Evolutionary conservation across 2,888 invertebrate species (phyloP).

Genomic region (Dasypogon diadema): DNA sequence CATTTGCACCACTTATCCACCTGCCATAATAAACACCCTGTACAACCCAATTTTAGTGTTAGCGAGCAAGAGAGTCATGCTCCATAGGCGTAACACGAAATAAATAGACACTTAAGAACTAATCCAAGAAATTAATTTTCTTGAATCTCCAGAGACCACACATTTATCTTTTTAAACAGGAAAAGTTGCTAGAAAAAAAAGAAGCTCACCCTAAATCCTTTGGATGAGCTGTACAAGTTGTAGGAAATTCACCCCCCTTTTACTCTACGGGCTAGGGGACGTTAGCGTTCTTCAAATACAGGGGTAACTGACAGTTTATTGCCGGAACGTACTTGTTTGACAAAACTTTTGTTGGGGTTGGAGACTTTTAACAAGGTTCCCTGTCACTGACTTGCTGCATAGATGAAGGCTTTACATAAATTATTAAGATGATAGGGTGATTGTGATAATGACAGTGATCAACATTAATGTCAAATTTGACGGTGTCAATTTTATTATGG

Average conservation of each 20-base stretch:
- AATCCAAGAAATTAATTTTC: constrained; percentile 58
- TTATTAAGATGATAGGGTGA: constrained; percentile 36
- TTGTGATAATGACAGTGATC: constrained; percentile 16
- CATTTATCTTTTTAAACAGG: constrained; percentile 53
- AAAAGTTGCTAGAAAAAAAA: constrained; percentile 13
- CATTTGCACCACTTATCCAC: constrained; percentile 55
- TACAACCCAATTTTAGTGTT: constrained; percentile 37
- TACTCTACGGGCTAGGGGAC: background rate
- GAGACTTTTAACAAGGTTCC: background rate
- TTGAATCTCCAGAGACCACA: constrained; percentile 56
- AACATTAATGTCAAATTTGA: constrained; percentile 15
- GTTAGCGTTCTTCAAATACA: background rate
- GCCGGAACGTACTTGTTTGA: background rate
- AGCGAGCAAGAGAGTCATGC: constrained; percentile 18
- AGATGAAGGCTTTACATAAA: constrained; percentile 34
- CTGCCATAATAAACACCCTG: constrained; percentile 52
- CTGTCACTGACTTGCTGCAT: constrained; percentile 1
- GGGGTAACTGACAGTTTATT: background rate
- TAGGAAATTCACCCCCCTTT: background rate
- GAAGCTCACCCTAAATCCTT: background rate
- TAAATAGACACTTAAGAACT: constrained; percentile 57
- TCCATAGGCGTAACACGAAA: constrained; percentile 55
- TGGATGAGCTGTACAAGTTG: background rate
- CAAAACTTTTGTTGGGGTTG: background rate
- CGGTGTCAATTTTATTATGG: background rate